Base-by-base conservation (phyloP, 2,888 invertebrate genomes). In the Drosophila nigricruria region DNA sequence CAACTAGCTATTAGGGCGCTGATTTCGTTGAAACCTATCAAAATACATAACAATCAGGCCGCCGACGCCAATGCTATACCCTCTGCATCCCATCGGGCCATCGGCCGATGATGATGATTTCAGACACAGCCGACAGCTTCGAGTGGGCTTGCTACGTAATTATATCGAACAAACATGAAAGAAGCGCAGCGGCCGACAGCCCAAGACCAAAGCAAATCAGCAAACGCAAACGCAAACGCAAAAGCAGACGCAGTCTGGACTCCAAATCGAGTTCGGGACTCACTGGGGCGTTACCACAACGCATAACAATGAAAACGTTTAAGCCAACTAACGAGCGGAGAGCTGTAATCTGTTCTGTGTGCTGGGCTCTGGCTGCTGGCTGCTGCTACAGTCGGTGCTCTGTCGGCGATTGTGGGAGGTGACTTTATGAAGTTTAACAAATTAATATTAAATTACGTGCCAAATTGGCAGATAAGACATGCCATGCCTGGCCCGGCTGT, bases 361-460 rank as follows among this genome's bases (percentile, higher is more conserved):
- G 25, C n/a, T 47, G 43, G 20, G 2, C 20, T 12, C 50, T 32
- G 32, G 18, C 16, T 54, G 64, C 16, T 62, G 65, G 66, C 49
- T 30, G 53, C 32, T 40, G 70, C 16, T 63, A 56, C 56, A 50
- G 14, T 47, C 14, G 49, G 9, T n/a, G 20, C 32, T 65, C 30
- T n/a, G 23, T 23, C 16, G 53, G 42, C 53, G 54, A 54, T 69
- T 68, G 89, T 77, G 81, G 80, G 81, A 78, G 90, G 87, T 83
- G 85, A 88, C 85, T 77, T 80, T 81, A 73, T 74, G 77, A 74
- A 82, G 81, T 82, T 89, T 88, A 90, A 91, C 91, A 91, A 91
- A 91, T 91, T 91, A 91, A 90, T 91, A 90, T 91, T 91, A 90
- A 90, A 90, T 90, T 91, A 91, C 91, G 81, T 86, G 89, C 83